Base-by-base conservation (phyloP, 2,797 vertebrate species). In the Acanthurus tractus region DNA sequence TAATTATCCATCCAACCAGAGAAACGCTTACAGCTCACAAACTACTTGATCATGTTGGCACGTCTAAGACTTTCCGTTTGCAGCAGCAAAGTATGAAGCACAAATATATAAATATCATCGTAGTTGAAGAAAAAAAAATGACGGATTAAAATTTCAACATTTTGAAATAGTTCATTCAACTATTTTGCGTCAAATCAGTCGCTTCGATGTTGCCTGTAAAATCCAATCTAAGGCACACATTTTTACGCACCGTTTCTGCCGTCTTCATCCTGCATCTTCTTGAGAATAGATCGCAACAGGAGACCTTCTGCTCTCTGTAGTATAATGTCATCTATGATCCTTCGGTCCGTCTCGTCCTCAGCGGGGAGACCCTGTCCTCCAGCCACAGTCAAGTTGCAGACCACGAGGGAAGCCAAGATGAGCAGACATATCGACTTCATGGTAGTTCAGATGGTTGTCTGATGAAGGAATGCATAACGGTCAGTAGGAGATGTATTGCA, bases 341-440 rank as follows among this genome's bases (percentile, higher is more conserved):
- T 88, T 11, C 79, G 85, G 67, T 94, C 91, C 6, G 78, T 81
- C 53, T 95, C 93, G 0, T 91, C 91, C 42, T 93, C 95, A 8
- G 91, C 92, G 4, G 93, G 90, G 83, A 96, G 77, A 56, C 88
- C 84, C 70, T 96, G 96, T 79, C 91, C 94, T 34, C 74, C 83
- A 0, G 56, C 94, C 81, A 87, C 84, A 57, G 90, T 86, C 76
- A 95, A 75, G 76, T 92, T 91, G 82, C 89, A 94, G 45, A 93
- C 81, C 84, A 89, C 82, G 67, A 96, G 77, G 85, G 91, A 95
- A 69, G 95, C 92, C 81, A 97, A 73, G 84, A 96, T 77, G 75
- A 95, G 76, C 74, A 96, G 90, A 72, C 91, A 94, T 74, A 89
- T 79, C 34, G 93, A 91, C 88, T 90, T 93, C 97, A 98, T 97